Evolutionary conservation across 2,113 vertebrate species (phyloP).

Genomic region (Pitta sordida): DNA sequence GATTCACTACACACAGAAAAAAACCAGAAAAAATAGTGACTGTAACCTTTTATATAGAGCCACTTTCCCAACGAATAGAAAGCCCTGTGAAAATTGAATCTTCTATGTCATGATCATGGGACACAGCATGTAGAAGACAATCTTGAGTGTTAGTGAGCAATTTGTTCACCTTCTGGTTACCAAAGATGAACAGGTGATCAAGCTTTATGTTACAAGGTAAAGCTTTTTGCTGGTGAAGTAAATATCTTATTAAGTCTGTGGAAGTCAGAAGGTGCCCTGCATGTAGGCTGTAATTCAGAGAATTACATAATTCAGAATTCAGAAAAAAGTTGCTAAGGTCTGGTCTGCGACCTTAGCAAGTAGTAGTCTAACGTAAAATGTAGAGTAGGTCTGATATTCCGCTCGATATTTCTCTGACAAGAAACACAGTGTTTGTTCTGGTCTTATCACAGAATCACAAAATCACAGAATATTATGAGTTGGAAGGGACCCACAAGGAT

Average conservation of each 20-base stretch:
- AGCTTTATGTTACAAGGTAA: not conserved
- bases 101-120: not conserved
- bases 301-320: too few relatives aligned
- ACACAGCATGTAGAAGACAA: not conserved
- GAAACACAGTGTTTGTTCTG: not conserved
- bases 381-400: not conserved
- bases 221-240: not conserved
- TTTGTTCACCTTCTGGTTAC: not conserved
- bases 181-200: not conserved
- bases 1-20: not conserved
- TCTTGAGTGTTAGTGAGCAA: not conserved
- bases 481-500: too few relatives aligned
- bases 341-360: not conserved
- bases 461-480: too few relatives aligned
- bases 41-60: not conserved
- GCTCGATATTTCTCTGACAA: not conserved
- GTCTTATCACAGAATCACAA: too few relatives aligned
- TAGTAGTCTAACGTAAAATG: not conserved
- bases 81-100: not conserved
- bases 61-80: not conserved
- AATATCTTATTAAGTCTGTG: not conserved
- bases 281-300: too few relatives aligned
- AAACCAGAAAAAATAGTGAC: not conserved
- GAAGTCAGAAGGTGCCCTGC: not conserved
- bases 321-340: not conserved